Base-by-base conservation (phyloP, 2,113 vertebrate species). In the Hydrochoerus hydrochaeris region DNA sequence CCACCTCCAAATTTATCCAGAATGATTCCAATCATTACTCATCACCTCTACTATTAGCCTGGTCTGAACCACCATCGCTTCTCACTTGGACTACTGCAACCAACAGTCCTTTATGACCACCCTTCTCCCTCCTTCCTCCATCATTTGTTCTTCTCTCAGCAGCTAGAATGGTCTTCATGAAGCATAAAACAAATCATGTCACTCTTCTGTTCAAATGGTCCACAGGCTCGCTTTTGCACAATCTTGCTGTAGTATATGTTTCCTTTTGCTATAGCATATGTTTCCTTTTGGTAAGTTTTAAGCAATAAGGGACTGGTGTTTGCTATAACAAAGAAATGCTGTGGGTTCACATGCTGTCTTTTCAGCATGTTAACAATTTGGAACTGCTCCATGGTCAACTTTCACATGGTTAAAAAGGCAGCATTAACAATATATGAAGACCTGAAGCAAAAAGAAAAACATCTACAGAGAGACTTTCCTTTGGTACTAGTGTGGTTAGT, bases 201-300 rank as follows among this genome's bases (percentile, higher is more conserved):
- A 30, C 62, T 81, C 28, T 16, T 78, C 38, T 38, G 71, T 46
- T 73, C 80, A 81, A 63, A 54, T 93, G 22, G 12, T 65, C 38
- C 78, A 88, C 83, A 84, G 49, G 16, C 30, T 94, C 85, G 86
- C 78, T 78, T 92, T 89, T 77, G 87, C 82, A 60, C 1, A 58
- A 49, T 63, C 14, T 81, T 8, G 8, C 46, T n/a, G n/a, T n/a
- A n/a, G n/a, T n/a, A n/a, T n/a, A n/a, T n/a, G n/a, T n/a, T n/a
- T n/a, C n/a, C 41, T 86, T 71, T 63, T 7, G 67, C 20, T 57
- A 49, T 17, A 41, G 46, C n/a, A 38, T 62, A 20, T 67, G 38
- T 65, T 67, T 88, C 38, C 65, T 65, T 86, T 52, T 60, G 69
- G 49, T 46, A 78, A 89, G 78, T 77, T n/a, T 54, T 62, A 93